Evolutionary conservation across 2,113 vertebrate genomes (phyloP), one percentile per base, ranked within the genome.

Genomic region (Nyctibius bracteatus): DNA sequence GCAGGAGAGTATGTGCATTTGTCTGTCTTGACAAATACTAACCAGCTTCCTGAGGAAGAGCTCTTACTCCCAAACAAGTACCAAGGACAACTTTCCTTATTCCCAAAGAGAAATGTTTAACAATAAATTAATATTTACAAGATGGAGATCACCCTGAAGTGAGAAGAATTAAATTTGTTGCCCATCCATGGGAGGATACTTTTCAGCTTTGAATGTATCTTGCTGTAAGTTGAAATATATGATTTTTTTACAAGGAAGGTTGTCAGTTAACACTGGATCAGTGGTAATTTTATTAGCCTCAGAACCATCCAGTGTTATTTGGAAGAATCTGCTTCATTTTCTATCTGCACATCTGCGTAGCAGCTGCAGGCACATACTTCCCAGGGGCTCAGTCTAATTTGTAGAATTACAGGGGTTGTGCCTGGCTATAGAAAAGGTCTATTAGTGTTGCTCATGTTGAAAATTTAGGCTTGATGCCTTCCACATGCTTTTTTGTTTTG

Each of bases 341-440:
- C 90, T 88, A 4, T 27, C 72, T 73, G 52, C 91, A 97, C 98
- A 98, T 98, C 97, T 98, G 98, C 5, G 66, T 79, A 94, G 94
- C 98, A 98, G 98, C 98, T 98, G 98, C 93, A 96, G 91, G 74
- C 92, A 70, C 74, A 92, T 74, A 83, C 92, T 97, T 98, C 97
- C 97, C 97, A 97, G 94, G 97, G 97, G 97, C 93, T 96, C 94
- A 89, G 92, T 90, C 96, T 97, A 97, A 98, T 98, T 98, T 98
- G 97, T 98, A 98, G 97, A 97, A 97, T 97, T 96, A 93, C 96
- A 94, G 97, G 93, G 97, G 88, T 63, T 96, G 96, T 97, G 97
- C 96, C 96, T 97, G 95, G 97, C 96, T 96, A 92, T 97, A 96
- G 93, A 83, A 96, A 81, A 93, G 74, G 94, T 97, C 96, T 97